phyloP scores from a whole-genome alignment of 1,140 invertebrate genomes.

The Bombus vancouverensis region DNA sequence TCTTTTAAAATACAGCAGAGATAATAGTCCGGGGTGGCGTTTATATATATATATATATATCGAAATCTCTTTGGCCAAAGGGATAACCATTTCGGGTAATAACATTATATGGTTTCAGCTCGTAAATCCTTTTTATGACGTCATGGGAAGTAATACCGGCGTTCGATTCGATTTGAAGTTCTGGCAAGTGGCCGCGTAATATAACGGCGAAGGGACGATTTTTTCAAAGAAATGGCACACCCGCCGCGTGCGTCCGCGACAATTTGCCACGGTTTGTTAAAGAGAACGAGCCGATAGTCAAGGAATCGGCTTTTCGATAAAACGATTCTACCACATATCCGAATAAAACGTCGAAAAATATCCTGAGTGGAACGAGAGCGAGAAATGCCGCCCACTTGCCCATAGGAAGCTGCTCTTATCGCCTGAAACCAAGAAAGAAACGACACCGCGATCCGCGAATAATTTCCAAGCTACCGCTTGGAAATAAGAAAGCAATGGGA shows the following conservation, averaged over 20 bases:
- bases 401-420: not conserved
- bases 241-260: not conserved
- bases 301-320: conserved; percentile 25
- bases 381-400: no score
- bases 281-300: not conserved
- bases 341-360: not conserved
- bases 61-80: conserved; percentile 29
- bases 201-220: not conserved
- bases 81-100: conserved; percentile 34
- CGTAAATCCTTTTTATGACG: conserved; percentile 32
- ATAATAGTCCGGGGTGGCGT: not conserved
- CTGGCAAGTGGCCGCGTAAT: conserved; percentile 12
- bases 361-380: not conserved
- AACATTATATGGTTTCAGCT: conserved; percentile 36
- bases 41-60: not conserved
- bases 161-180: conserved; percentile 44
- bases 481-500: not conserved
- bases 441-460: not conserved
- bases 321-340: not conserved
- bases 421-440: not conserved
- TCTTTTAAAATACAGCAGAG: not conserved
- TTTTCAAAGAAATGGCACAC: not conserved
- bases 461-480: not conserved
- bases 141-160: conserved; percentile 32
- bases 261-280: not conserved